Conservation (phyloP, 2,113 vertebrate species). For the Pachyramphus minor region DNA sequence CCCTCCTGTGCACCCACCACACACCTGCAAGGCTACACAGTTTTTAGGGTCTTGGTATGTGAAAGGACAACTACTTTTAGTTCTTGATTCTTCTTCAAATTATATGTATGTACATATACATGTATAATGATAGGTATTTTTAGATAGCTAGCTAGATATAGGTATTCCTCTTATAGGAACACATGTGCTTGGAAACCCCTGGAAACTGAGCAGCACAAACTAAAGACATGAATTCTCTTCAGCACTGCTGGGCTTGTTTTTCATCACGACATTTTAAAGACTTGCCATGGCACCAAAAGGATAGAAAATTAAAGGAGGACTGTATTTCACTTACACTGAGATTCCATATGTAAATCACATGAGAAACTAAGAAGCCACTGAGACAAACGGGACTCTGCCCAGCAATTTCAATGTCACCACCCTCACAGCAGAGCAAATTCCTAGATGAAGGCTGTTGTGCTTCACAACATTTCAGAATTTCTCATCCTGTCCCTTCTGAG, state of each 20-base stretch:
- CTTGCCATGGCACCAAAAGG: neutral
- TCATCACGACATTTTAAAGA: neutral
- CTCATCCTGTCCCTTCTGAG: neutral
- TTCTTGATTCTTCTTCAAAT: neutral
- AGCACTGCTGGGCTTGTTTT: neutral
- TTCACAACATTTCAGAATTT: no score
- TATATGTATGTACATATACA: neutral
- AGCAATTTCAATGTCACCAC: neutral
- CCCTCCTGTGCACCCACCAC: neutral
- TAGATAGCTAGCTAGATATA: neutral
- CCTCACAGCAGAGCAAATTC: neutral
- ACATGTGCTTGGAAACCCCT: neutral
- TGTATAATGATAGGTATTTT: neutral
- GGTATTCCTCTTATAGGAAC: neutral
- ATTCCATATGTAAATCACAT: rapidly evolving
- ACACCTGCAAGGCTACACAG: neutral
- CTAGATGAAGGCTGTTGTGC: neutral
- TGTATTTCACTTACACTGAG: neutral
- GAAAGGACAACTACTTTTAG: neutral
- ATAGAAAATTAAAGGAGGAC: neutral
- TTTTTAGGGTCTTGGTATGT: neutral
- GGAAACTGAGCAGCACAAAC: neutral
- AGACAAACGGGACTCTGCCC: neutral
- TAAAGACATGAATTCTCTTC: neutral
- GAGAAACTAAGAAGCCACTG: neutral